Evolutionary conservation across 2,797 vertebrate genomes (phyloP).

Genomic region (Gallinago stenura): DNA sequence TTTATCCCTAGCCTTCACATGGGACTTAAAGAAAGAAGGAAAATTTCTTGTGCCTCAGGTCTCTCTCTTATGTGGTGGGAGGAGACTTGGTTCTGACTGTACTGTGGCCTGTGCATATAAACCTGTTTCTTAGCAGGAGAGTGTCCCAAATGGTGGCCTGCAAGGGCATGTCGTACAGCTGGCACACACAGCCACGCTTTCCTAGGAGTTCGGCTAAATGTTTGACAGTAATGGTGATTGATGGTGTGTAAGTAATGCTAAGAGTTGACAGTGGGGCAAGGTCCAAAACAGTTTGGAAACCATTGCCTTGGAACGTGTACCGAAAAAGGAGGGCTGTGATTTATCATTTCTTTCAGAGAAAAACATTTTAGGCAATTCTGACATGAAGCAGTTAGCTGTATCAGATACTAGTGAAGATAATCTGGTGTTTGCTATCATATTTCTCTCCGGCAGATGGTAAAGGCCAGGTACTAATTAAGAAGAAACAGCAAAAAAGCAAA

Average conservation of each 20-base stretch:
- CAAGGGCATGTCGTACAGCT: neutral
- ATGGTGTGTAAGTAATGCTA: conserved; percentile 32
- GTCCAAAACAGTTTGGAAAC: conserved; percentile 68
- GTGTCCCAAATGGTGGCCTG: neutral
- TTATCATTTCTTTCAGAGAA: conserved; percentile 56
- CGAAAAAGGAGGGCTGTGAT: conserved; percentile 55
- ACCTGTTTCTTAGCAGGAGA: neutral
- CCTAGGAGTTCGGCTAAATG: neutral
- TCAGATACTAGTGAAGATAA: conserved; percentile 33
- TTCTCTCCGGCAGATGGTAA: conserved; percentile 51
- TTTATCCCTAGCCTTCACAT: neutral
- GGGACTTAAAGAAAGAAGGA: neutral
- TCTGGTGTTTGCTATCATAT: neutral
- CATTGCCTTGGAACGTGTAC: conserved; percentile 24
- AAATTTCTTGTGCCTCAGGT: neutral
- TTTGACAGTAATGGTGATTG: conserved; percentile 56
- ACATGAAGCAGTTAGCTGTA: conserved; percentile 45
- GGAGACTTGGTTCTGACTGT: neutral
- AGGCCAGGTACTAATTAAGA: conserved; percentile 64
- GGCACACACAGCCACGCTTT: neutral
- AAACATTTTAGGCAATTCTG: conserved; percentile 55
- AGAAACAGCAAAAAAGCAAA: neutral
- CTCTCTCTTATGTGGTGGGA: neutral
- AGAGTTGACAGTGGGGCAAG: conserved; percentile 49
- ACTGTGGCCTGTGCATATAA: neutral